Conservation (phyloP, 2,797 vertebrate species). For the Falco columbarius region DNA sequence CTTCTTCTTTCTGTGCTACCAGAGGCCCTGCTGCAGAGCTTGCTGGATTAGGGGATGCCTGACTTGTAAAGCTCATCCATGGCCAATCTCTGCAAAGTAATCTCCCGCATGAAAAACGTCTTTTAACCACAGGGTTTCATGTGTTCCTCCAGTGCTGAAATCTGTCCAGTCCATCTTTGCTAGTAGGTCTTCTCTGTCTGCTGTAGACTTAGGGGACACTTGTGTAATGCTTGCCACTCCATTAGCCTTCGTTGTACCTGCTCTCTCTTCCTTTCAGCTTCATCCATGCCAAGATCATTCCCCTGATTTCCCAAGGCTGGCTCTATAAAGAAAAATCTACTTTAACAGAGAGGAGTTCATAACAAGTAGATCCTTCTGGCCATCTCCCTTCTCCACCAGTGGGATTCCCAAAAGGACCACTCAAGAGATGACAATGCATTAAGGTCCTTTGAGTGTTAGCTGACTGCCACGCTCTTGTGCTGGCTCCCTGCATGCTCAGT, state of each 20-base stretch:
- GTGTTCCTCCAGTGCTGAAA: background rate
- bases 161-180: background rate
- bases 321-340: background rate
- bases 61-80: background rate
- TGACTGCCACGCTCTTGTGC: background rate
- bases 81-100: background rate
- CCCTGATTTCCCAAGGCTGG: background rate
- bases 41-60: background rate
- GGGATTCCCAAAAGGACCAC: background rate
- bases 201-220: background rate
- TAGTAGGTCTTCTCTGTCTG: background rate
- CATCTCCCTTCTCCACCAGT: background rate
- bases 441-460: background rate
- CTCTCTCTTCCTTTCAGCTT: background rate
- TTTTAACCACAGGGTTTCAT: background rate
- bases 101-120: background rate
- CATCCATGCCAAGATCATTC: background rate
- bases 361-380: background rate
- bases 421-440: background rate
- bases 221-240: background rate
- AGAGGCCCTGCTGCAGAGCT: background rate
- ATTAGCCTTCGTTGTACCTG: background rate
- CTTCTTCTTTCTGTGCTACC: background rate
- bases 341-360: background rate
- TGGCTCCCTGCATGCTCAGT: background rate